Percentiles rank a stretch among this genome's conserved stretches.
These are phyloP conservation scores for Naso thynnoides DNA, from an alignment of 2,797 vertebrate species.

Conservation along the genomic window DNA sequence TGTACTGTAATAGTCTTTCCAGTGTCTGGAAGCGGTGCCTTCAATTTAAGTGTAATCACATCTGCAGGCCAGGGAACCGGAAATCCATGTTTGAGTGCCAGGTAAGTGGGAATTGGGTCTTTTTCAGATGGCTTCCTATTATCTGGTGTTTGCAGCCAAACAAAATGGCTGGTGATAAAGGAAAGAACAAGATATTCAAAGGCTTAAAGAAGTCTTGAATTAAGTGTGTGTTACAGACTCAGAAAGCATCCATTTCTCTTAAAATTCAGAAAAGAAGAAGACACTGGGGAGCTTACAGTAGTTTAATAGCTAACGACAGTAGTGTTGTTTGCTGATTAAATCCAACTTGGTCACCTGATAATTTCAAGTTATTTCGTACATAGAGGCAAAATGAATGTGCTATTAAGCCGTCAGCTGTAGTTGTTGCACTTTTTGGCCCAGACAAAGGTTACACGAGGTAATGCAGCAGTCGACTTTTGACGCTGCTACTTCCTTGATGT, in stretches of 20 bases:
- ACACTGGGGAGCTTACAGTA: too few relatives aligned
- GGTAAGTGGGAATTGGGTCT: conserved; percentile 64
- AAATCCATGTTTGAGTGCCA: conserved; percentile 68
- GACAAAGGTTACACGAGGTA: too few relatives aligned
- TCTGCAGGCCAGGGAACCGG: conserved; percentile 70
- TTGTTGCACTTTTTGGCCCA: too few relatives aligned
- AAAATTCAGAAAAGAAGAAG: too few relatives aligned
- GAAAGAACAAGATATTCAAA: conserved; percentile 23
- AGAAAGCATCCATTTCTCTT: background rate
- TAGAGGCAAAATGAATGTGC: too few relatives aligned
- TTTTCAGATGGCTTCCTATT: conserved; percentile 61
- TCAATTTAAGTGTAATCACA: conserved; percentile 64
- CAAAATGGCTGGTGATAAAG: conserved; percentile 47
- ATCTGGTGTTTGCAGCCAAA: conserved; percentile 36
- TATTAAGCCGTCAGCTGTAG: too few relatives aligned
- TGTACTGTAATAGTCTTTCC: conserved; percentile 61
- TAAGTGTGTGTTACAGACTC: conserved; percentile 17
- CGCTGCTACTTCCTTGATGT: too few relatives aligned
- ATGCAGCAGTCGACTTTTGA: too few relatives aligned
- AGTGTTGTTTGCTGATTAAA: too few relatives aligned
- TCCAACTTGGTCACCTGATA: too few relatives aligned
- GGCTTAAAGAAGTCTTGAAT: conserved; percentile 20
- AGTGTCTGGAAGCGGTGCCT: conserved; percentile 58
- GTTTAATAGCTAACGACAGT: too few relatives aligned
- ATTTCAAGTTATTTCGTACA: too few relatives aligned